Base-by-base conservation (phyloP, 2,113 vertebrate species). In the Dromas ardeola region DNA sequence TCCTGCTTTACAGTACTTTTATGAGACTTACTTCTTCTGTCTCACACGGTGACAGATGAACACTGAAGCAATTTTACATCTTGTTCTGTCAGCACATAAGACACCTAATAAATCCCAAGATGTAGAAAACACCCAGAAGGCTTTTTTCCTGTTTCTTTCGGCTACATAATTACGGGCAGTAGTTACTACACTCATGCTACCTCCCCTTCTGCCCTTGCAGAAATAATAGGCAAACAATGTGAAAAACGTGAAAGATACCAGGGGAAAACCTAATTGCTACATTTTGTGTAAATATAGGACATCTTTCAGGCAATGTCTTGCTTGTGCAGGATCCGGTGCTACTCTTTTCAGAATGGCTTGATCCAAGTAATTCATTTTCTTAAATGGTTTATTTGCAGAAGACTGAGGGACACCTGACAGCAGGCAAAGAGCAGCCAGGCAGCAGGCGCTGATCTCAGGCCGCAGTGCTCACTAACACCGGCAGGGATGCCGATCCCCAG, bases 81-180 rank as follows among this genome's bases (percentile, higher is more conserved):
- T 92, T 93, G 50, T 93, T 81, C 88, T 94, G 56, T 71, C 79
- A 95, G 88, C 62, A 93, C 25, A 71, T 40, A 36, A 93, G 81
- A 85, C 36, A 91, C 23, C 43, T 69, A 97, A 93, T 84, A 94
- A 97, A 90, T 72, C 59, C 66, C 70, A 78, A 82, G n/a, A 50
- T 27, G 11, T 0, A 84, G 49, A 74, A 87, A 65, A 81, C 70
- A 62, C 34, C 19, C 10, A 72, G 83, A 91, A 82, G 70, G 81
- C 15, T 42, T 74, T 79, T 63, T n/a, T 40, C 45, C 45, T 78
- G 15, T 20, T 94, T 92, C 32, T 65, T 82, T 69, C 22, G 10
- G 32, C 86, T 78, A 47, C 58, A 17, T 71, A 78, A 90, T 62
- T 77, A 90, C 8, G 92, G 47, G 26, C 70, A 82, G 56, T 29